A percentile compares a stretch with the other conserved stretches of the same genome.
phyloP scores from a whole-genome alignment of 2,797 vertebrate genomes.

The Prunella strophiata region DNA sequence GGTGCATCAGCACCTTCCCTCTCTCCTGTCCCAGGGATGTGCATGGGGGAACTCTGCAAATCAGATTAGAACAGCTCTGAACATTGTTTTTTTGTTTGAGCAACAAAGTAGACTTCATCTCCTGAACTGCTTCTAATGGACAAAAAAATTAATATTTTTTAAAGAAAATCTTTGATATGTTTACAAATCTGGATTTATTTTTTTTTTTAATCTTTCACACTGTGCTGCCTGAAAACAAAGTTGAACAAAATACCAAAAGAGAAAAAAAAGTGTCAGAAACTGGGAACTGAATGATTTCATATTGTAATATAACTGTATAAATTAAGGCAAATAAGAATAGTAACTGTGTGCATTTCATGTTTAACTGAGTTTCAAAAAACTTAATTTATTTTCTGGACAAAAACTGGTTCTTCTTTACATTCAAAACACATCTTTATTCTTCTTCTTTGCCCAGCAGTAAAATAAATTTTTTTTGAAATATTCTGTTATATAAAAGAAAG shows the following conservation, averaged over 20 bases:
- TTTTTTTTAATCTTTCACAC: not conserved
- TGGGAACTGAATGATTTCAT: not conserved
- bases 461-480: not conserved
- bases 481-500: not conserved
- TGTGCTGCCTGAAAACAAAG: not conserved
- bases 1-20: not conserved
- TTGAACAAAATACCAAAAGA: not conserved
- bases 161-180: not conserved
- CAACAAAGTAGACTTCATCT: not conserved
- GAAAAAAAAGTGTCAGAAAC: not conserved
- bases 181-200: not conserved
- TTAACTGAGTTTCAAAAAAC: not conserved
- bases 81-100: not conserved
- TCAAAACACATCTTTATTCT: constrained; percentile 6
- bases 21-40: not conserved
- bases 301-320: not conserved
- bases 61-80: not conserved
- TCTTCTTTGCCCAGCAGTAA: not conserved
- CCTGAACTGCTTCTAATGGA: not conserved
- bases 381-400: not conserved
- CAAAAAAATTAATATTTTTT: not conserved
- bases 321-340: not conserved
- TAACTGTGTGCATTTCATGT: not conserved
- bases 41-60: not conserved
- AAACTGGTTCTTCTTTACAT: not conserved